Evolutionary conservation across 2,113 vertebrate species (phyloP).

Genomic region (Zosterops lateralis): DNA sequence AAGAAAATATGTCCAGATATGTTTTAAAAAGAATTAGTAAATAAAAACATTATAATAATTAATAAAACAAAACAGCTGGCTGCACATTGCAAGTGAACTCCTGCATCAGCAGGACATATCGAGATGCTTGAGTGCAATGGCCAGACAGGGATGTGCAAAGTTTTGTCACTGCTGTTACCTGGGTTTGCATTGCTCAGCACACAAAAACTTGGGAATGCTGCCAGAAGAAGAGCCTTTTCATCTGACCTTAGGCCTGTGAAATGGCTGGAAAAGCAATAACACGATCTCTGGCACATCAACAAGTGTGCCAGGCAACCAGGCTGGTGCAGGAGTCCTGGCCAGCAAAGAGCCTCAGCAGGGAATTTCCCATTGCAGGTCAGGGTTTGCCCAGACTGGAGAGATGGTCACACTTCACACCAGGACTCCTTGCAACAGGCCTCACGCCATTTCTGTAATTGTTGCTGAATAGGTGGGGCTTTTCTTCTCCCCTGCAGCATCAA

Average conservation of each 20-base stretch:
- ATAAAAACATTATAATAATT: background rate
- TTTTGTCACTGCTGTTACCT: background rate
- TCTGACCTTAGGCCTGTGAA: background rate
- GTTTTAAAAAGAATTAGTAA: background rate
- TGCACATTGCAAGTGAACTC: background rate
- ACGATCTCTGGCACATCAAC: background rate
- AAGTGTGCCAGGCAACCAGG: accelerated
- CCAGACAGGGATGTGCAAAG: accelerated
- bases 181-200: background rate
- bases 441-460: background rate
- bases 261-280: background rate
- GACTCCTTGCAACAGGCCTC: background rate
- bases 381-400: background rate
- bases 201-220: background rate
- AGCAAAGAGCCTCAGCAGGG: background rate
- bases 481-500: background rate
- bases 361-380: background rate
- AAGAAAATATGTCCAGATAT: background rate
- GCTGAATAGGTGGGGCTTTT: background rate
- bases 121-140: background rate
- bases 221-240: background rate
- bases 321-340: background rate
- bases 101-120: background rate
- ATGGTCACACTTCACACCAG: background rate
- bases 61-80: background rate